Evolutionary conservation across 2,113 vertebrate genomes (phyloP).

Genomic region (Pteropus alecto): DNA sequence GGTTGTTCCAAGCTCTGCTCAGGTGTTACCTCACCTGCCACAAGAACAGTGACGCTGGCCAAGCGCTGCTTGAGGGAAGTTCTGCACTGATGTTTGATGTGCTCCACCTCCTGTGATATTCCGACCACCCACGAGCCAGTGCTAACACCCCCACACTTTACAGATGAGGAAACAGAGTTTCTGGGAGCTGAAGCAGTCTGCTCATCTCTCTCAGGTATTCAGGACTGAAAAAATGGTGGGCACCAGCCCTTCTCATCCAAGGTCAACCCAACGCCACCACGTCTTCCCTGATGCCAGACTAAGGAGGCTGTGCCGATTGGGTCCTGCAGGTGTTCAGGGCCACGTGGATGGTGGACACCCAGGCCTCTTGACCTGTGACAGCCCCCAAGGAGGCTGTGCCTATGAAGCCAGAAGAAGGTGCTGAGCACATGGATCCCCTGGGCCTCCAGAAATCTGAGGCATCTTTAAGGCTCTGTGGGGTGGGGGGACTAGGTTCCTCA

Average conservation of each 20-base stretch:
- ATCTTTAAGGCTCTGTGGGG: background rate
- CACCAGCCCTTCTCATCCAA: background rate
- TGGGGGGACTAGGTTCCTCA: background rate
- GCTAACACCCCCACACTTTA: background rate
- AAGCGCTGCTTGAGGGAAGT: background rate
- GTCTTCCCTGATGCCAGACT: background rate
- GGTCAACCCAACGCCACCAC: background rate
- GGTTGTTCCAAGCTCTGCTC: background rate
- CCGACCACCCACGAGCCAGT: background rate
- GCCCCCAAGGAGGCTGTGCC: background rate
- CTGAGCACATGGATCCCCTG: background rate
- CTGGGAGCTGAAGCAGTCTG: too few species aligned
- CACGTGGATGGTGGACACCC: fast-evolving
- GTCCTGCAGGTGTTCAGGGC: too few species aligned
- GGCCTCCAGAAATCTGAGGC: background rate
- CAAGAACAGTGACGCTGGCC: background rate
- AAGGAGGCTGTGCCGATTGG: background rate
- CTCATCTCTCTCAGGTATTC: fast-evolving
- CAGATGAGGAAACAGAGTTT: background rate
- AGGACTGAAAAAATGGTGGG: background rate
- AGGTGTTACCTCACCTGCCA: background rate
- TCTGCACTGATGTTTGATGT: background rate
- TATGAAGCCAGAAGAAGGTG: background rate
- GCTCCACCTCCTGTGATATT: background rate
- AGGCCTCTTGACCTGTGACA: background rate